Percentiles rank a stretch among this genome's conserved stretches.
Evolutionary conservation across 2,888 invertebrate species (phyloP).

Genomic region (Sipha maydis): DNA sequence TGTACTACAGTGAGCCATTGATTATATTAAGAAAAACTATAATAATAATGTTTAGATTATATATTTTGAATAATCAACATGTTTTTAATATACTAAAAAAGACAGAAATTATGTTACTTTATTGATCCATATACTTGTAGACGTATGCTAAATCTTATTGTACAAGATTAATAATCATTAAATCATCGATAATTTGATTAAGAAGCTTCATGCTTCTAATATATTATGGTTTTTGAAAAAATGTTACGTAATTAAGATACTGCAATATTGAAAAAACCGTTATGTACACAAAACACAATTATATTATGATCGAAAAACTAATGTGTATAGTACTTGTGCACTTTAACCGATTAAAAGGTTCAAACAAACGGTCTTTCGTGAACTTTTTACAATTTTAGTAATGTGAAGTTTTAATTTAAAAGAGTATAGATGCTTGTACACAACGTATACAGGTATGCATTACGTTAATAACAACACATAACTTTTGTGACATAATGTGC

Average conservation of each 20-base stretch:
- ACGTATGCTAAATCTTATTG: too few species aligned
- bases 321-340: neutral
- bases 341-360: slow-evolving; percentile 5
- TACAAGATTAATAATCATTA: too few species aligned
- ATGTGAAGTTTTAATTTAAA: slow-evolving; percentile 5
- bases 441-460: neutral
- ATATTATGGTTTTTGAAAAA: too few species aligned
- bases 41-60: too few species aligned
- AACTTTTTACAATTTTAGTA: neutral
- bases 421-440: neutral
- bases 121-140: too few species aligned
- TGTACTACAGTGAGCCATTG: too few species aligned
- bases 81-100: too few species aligned
- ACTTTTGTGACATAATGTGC: neutral
- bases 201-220: too few species aligned
- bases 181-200: too few species aligned
- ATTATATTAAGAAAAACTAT: too few species aligned
- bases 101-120: too few species aligned
- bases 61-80: too few species aligned
- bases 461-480: neutral
- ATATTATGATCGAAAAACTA: neutral
- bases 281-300: neutral
- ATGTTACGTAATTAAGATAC: neutral
- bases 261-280: neutral
- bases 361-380: neutral